These are phyloP conservation scores for Pelmatolapia mariae DNA, from an alignment of 2,113 vertebrate species.

Conservation along the genomic window DNA sequence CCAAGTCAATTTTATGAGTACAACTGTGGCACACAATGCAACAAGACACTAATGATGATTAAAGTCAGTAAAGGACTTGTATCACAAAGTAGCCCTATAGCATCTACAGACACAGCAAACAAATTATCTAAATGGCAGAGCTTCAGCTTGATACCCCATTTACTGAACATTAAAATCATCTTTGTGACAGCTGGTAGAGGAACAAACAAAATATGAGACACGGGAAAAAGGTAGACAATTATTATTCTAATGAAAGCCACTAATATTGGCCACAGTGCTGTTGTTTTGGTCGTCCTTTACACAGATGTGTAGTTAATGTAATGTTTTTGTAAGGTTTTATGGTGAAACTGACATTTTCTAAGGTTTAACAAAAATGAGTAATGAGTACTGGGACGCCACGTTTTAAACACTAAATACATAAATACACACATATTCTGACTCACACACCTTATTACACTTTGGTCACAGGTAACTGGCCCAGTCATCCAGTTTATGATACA, in stretches of 20 bases:
- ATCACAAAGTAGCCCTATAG: background rate
- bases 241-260: background rate
- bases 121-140: background rate
- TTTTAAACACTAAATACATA: background rate
- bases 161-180: background rate
- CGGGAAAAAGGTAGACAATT: background rate
- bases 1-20: background rate
- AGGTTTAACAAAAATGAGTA: background rate
- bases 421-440: background rate
- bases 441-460: background rate
- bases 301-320: background rate
- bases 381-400: background rate
- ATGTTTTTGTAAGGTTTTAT: background rate
- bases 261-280: background rate
- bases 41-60: background rate
- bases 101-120: background rate
- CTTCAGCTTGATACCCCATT: background rate
- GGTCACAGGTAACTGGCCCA: background rate
- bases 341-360: background rate
- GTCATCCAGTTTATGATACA: background rate
- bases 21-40: background rate
- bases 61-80: background rate
- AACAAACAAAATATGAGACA: background rate
- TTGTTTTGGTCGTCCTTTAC: background rate
- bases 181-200: background rate